Conservation (phyloP, 2,888 invertebrate genomes). For the Macrosoma leucophasiata region DNA sequence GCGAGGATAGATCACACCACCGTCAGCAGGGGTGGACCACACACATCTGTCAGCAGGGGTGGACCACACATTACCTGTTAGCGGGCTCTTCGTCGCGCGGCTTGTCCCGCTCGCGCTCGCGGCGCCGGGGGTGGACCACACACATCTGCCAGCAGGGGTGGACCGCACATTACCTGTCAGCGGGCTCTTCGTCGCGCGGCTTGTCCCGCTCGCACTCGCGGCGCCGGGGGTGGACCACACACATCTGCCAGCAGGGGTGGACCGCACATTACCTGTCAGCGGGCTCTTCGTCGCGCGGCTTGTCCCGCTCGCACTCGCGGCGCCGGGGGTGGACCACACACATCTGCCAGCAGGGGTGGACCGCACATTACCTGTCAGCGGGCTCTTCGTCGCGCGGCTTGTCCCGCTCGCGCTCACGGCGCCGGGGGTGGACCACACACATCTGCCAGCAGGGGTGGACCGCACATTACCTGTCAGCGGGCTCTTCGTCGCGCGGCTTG, state of each 20-base stretch:
- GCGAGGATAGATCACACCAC: too few species aligned
- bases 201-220: conserved; percentile 29
- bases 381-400: conserved; percentile 25
- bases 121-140: conserved; percentile 19
- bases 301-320: conserved; percentile 28
- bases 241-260: too few species aligned
- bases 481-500: conserved; percentile 25
- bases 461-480: conserved; percentile 14
- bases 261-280: too few species aligned
- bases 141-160: conserved; percentile 32
- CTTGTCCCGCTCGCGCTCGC: conserved; percentile 28
- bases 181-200: conserved; percentile 22
- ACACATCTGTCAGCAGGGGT: background rate
- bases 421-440: too few species aligned
- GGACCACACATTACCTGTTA: conserved; percentile 27
- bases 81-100: conserved; percentile 22
- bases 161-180: conserved; percentile 31
- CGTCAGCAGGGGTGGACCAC: background rate
- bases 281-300: conserved; percentile 24
- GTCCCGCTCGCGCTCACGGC: conserved; percentile 27
- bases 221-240: conserved; percentile 18
- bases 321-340: too few species aligned
- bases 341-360: too few species aligned
- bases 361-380: conserved; percentile 14
- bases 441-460: too few species aligned